A percentile compares a stretch with the other conserved stretches of the same genome.
phyloP scores from a whole-genome alignment of 2,888 invertebrate genomes.

The Uloborus plumipes region DNA sequence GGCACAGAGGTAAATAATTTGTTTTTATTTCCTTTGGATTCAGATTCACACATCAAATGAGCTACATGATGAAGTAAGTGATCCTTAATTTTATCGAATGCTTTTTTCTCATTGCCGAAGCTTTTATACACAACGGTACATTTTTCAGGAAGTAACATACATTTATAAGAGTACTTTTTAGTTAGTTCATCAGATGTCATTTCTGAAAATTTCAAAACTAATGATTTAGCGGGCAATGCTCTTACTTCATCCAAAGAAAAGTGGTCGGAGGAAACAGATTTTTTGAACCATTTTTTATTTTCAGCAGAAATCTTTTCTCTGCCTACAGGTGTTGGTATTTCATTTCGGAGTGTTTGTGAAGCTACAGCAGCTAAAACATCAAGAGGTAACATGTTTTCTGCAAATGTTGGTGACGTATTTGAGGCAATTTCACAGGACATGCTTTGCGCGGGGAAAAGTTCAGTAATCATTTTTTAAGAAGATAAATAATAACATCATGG shows the following conservation, averaged over 20 bases:
- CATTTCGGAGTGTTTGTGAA: constrained; percentile 72
- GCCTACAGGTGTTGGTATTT: not conserved
- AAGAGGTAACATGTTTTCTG: constrained; percentile 67
- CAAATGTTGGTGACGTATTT: not conserved
- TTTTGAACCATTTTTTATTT: not conserved
- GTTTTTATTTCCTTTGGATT: not conserved
- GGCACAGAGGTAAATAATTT: not conserved
- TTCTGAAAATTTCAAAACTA: constrained; percentile 74
- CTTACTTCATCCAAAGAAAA: constrained; percentile 54
- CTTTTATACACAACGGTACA: constrained; percentile 74
- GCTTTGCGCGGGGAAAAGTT: not conserved
- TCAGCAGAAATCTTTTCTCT: not conserved
- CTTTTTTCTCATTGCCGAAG: constrained; percentile 75
- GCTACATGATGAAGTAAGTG: constrained; percentile 73
- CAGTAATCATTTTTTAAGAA: constrained; percentile 1
- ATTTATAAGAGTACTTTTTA: constrained; percentile 74
- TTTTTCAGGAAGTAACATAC: constrained; percentile 73
- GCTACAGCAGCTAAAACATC: constrained; percentile 76
- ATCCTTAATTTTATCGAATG: constrained; percentile 73
- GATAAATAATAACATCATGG: not conserved
- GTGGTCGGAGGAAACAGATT: constrained; percentile 1
- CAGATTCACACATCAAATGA: not conserved
- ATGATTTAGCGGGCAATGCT: constrained; percentile 53
- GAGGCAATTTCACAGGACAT: constrained; percentile 13
- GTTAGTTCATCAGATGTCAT: constrained; percentile 74